Conservation (phyloP, 2,113 vertebrate genomes). For the Semnornis frantzii region DNA sequence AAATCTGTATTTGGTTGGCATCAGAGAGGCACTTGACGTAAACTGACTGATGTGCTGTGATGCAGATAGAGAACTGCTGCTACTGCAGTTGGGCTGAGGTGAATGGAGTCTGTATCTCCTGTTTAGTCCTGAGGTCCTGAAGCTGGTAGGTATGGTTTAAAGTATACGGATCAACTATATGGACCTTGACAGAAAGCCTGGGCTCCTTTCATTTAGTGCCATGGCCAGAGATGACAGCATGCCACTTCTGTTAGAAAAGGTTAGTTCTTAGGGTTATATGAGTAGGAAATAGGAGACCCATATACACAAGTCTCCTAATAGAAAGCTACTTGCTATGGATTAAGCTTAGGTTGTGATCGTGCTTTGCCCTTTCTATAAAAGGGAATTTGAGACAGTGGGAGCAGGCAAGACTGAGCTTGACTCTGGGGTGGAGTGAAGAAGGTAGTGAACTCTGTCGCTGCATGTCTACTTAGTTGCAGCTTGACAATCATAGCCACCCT, state of each 20-base stretch:
- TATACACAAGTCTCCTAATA: neutral
- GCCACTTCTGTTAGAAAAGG: neutral
- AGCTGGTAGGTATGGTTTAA: neutral
- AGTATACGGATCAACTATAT: neutral
- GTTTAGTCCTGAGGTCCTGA: neutral
- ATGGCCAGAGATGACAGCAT: neutral
- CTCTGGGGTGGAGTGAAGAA: neutral
- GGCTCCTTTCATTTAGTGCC: neutral
- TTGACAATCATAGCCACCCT: neutral
- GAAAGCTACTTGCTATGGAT: neutral
- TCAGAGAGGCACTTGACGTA: neutral
- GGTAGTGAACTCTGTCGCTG: rapidly evolving
- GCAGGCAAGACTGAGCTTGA: neutral
- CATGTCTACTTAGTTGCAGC: neutral
- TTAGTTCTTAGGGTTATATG: neutral
- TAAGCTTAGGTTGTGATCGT: neutral
- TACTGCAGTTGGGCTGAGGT: neutral
- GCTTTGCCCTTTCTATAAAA: neutral
- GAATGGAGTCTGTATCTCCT: neutral
- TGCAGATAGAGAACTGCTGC: neutral
- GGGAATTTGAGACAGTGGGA: neutral
- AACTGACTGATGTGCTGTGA: neutral
- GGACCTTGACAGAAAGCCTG: neutral
- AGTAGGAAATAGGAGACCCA: neutral
- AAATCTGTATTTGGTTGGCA: neutral